Percentiles rank a stretch among this genome's conserved stretches.
Evolutionary conservation across 2,797 vertebrate species (phyloP).

Genomic region (Leontopithecus rosalia): DNA sequence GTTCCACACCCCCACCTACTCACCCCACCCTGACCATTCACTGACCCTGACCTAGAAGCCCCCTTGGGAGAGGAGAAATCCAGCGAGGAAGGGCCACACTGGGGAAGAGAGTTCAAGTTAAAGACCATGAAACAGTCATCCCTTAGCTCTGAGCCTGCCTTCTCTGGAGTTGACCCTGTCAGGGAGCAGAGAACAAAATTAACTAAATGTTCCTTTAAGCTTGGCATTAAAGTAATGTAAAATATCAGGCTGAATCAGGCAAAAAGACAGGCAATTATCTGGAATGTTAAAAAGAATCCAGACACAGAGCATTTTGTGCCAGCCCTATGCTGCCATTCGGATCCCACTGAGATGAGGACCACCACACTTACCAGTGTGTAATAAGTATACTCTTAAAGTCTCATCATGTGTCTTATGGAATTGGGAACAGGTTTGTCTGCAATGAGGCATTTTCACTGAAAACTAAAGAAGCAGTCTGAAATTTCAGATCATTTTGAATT

Average conservation of each 20-base stretch:
- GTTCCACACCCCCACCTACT: background rate
- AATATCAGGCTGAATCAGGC: background rate
- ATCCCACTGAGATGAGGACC: background rate
- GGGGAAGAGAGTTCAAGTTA: background rate
- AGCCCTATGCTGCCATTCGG: background rate
- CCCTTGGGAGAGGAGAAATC: background rate
- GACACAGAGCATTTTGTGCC: background rate
- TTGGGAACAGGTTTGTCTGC: background rate
- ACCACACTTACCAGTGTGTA: background rate
- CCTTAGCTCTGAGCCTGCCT: background rate
- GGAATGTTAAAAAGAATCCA: background rate
- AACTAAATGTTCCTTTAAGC: background rate
- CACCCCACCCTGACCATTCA: background rate
- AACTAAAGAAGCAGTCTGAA: background rate
- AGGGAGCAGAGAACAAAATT: background rate
- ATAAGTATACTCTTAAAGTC: background rate
- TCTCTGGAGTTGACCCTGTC: background rate
- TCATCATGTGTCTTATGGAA: background rate
- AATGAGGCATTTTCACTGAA: background rate
- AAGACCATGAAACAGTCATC: background rate
- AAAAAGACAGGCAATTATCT: background rate
- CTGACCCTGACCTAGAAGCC: background rate
- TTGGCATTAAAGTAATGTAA: background rate
- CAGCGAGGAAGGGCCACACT: background rate
- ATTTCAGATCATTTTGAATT: slow-evolving; percentile 10